phyloP scores from a whole-genome alignment of 2,888 invertebrate species.

The Orchestes rusci region DNA sequence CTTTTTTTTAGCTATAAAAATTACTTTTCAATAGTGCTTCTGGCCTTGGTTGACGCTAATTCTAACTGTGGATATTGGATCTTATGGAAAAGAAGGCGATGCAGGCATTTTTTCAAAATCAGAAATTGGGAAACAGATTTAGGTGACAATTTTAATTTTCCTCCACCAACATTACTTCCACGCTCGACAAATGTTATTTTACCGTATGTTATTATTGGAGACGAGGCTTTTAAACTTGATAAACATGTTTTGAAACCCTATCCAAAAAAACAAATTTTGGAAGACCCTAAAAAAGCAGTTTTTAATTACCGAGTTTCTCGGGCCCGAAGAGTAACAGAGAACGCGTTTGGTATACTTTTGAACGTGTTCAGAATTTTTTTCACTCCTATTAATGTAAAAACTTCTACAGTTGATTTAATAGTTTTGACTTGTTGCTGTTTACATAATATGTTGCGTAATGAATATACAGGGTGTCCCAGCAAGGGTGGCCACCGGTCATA shows the following conservation, averaged over 20 bases:
- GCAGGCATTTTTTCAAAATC: constrained; percentile 14
- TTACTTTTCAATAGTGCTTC: constrained; percentile 18
- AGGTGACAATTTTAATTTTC: background rate
- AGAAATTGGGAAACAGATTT: background rate
- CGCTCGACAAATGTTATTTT: background rate
- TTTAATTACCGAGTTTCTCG: no score
- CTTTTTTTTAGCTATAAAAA: constrained; percentile 14
- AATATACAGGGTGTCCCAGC: background rate
- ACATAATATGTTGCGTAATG: no score
- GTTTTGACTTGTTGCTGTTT: no score
- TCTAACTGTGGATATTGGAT: constrained; percentile 21
- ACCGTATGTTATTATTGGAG: constrained; percentile 1
- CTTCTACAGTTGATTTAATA: no score
- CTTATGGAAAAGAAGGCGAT: constrained; percentile 22
- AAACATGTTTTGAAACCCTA: background rate
- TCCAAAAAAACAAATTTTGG: background rate
- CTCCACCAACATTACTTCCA: background rate
- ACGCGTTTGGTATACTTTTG: no score
- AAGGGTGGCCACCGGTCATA: no score
- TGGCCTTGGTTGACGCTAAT: constrained; percentile 20
- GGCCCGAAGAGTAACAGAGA: no score
- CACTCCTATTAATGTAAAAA: no score
- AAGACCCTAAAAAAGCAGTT: background rate
- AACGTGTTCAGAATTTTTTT: no score
- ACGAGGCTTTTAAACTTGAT: background rate